These are phyloP conservation scores for Branchipolynoe longqiensis DNA, from an alignment of 2,888 invertebrate genomes.

Conservation along the genomic window DNA sequence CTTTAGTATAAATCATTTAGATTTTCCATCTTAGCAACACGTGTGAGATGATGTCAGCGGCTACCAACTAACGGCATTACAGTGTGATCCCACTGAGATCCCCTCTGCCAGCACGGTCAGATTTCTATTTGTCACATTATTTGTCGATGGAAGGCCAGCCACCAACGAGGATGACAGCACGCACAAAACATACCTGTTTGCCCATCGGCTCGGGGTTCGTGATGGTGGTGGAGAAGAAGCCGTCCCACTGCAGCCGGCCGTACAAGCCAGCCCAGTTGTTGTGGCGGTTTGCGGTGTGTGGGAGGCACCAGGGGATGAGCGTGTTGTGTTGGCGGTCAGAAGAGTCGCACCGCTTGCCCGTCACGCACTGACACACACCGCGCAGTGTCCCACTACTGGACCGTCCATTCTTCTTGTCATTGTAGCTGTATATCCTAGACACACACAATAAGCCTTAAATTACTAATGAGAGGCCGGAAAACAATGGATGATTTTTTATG, in stretches of 20 bases:
- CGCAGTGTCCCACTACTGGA: slow-evolving; percentile 84
- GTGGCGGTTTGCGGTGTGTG: slow-evolving; percentile 92
- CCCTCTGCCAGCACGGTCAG: no score
- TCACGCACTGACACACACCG: slow-evolving; percentile 90
- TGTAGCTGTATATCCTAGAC: slow-evolving; percentile 84
- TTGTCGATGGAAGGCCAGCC: no score
- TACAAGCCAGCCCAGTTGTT: slow-evolving; percentile 94
- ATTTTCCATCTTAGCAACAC: no score
- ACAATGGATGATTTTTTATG: no score
- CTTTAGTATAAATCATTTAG: no score
- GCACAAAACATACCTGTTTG: slow-evolving; percentile 84
- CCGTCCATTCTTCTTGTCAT: slow-evolving; percentile 84
- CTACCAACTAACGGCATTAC: no score
- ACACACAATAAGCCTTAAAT: no score
- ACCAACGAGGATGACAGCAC: no score
- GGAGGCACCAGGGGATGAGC: slow-evolving; percentile 93
- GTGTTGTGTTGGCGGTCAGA: slow-evolving; percentile 90
- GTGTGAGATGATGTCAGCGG: no score
- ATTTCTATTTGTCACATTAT: no score
- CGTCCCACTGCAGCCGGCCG: slow-evolving; percentile 90
- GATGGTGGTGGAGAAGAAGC: slow-evolving; percentile 90
- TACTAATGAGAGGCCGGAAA: no score
- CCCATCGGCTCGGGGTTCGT: slow-evolving; percentile 94
- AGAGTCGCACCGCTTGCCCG: slow-evolving; percentile 85
- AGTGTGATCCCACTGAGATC: no score